phyloP scores from a whole-genome alignment of 2,888 invertebrate genomes.

The Pogonocherus hispidulus region DNA sequence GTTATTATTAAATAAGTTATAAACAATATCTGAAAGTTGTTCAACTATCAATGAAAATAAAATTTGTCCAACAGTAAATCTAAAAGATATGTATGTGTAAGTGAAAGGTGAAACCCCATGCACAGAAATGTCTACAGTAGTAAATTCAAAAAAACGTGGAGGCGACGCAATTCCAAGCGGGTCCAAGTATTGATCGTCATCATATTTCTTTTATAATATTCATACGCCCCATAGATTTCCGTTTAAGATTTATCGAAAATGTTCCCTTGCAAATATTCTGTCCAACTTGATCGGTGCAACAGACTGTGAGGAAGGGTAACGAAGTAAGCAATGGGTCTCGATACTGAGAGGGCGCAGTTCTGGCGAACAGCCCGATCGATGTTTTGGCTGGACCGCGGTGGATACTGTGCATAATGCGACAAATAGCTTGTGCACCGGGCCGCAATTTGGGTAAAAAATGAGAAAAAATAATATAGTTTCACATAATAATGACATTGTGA shows the following conservation, averaged over 20 bases:
- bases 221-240: constrained; percentile 43
- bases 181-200: constrained; percentile 2
- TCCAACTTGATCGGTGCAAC: constrained; percentile 59
- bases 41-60: no score
- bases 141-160: background rate
- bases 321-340: constrained; percentile 61
- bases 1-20: no score
- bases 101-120: background rate
- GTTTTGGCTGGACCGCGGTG: constrained; percentile 29
- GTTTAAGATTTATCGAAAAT: constrained; percentile 45
- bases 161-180: background rate
- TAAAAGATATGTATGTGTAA: background rate
- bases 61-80: background rate
- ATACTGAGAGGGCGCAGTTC: constrained; percentile 39
- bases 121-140: no score
- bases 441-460: constrained; percentile 18
- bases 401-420: constrained; percentile 44
- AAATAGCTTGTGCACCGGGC: constrained; percentile 34
- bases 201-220: constrained; percentile 19
- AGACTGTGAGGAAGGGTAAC: constrained; percentile 63
- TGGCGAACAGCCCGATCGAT: constrained; percentile 26
- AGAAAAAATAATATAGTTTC: no score
- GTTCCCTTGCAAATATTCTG: constrained; percentile 53
- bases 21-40: no score
- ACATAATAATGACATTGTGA: no score